Percentiles rank a stretch among this genome's conserved stretches.
phyloP scores from a whole-genome alignment of 2,797 vertebrate species.

The Podarcis siculus region DNA sequence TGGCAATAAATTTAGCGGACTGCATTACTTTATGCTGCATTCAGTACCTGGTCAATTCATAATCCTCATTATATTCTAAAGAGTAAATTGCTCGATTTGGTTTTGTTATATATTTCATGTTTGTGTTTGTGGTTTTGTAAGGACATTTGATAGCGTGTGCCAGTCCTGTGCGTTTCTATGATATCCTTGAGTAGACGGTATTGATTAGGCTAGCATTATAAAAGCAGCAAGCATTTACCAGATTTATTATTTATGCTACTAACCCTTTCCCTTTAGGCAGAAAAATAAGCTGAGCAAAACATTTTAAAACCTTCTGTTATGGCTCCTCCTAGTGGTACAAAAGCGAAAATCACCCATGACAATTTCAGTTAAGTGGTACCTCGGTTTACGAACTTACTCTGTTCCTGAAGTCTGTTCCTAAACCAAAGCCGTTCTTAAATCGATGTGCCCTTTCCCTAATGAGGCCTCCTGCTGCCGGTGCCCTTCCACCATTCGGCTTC shows the following conservation, averaged over 20 bases:
- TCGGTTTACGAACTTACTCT: too few relatives aligned
- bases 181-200: not conserved
- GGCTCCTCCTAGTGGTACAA: slow-evolving; percentile 37
- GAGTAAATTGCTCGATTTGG: not conserved
- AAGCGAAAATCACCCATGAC: slow-evolving; percentile 21
- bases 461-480: too few relatives aligned
- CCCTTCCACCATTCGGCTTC: too few relatives aligned
- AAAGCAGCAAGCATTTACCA: slow-evolving; percentile 20
- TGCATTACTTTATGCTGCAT: not conserved
- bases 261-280: not conserved
- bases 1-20: too few relatives aligned
- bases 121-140: not conserved
- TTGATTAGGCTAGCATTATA: slow-evolving; percentile 29
- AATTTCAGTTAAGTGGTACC: not conserved
- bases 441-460: too few relatives aligned
- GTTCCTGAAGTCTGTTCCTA: too few relatives aligned
- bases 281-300: not conserved
- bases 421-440: too few relatives aligned
- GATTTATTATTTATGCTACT: slow-evolving; percentile 8
- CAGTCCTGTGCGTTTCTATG: fast-evolving
- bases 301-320: slow-evolving; percentile 15
- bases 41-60: not conserved
- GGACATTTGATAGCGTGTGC: not conserved
- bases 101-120: not conserved
- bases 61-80: too few relatives aligned